Base-by-base conservation (phyloP, 2,888 invertebrate genomes). In the Sinodicranocentrus sp. region DNA sequence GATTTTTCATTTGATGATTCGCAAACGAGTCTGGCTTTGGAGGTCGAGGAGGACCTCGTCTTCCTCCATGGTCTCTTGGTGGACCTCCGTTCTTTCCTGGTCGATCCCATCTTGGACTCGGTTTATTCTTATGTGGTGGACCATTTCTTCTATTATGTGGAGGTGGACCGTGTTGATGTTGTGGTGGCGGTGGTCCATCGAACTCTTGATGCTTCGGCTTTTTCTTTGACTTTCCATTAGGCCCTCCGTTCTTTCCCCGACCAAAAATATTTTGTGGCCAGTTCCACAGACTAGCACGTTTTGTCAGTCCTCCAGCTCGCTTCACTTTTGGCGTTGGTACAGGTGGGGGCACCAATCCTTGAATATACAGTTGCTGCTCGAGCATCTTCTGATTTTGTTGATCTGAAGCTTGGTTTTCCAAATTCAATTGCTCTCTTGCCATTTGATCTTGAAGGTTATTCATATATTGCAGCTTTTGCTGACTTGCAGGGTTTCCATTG, bases 241-340 rank as follows among this genome's bases (percentile, higher is more conserved):
- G n/a, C 92, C 94, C 89, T 23, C 21, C 33, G 1, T 19, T 39
- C 93, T 89, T 94, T 15, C 82, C 82, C 5, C 80, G 33, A 28
- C 67, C 57, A 59, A 84, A 78, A 28, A 76, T 48, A 17, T 54
- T 80, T 39, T 39, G 39, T 13, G 85, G 85, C 86, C 86, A 86
- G 17, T 80, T 82, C 82, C 84, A 84, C 2, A 80, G 44, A 79
- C 82, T 86, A 15, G 86, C 84, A n/a, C 86, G 71, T 67, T 86
- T 86, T 13, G 84, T 84, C n/a, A 86, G 67, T 28, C 84, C 86
- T 19, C 72, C 77, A 26, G 79, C 67, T 21, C 72, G 21, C 23
- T 80, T 80, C 26, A 67, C 80, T 59, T 80, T 72, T n/a, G 67
- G 23, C 21, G 80, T 73, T 15, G 61, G 73, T 3, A 73, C 15